phyloP scores from a whole-genome alignment of 1,140 invertebrate species.

The Harpegnathos saltator region DNA sequence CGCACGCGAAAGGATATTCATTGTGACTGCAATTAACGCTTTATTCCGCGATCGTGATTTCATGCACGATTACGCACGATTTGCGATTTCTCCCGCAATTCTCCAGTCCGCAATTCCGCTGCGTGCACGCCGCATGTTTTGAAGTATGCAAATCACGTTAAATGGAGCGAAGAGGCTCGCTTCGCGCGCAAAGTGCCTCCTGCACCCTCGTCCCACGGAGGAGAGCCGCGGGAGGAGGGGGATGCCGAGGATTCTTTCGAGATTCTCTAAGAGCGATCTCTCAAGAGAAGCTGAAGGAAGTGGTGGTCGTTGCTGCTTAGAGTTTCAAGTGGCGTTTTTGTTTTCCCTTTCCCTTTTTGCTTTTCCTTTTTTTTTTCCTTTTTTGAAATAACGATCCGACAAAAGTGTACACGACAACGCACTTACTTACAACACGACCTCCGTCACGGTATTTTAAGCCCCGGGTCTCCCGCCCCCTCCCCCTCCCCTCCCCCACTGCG shows the following conservation, averaged over 20 bases:
- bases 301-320: slow-evolving; percentile 1
- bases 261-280: background rate
- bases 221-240: background rate
- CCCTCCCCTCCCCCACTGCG: too few species aligned
- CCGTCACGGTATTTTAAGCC: slow-evolving; percentile 30
- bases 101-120: too few species aligned
- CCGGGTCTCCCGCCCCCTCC: too few species aligned
- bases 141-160: slow-evolving; percentile 17
- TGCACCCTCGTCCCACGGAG: background rate
- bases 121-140: slow-evolving; percentile 8
- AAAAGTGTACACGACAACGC: slow-evolving; percentile 36
- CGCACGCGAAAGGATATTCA: background rate
- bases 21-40: slow-evolving; percentile 5
- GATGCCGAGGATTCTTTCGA: background rate
- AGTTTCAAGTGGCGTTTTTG: slow-evolving; percentile 12
- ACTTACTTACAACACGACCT: slow-evolving; percentile 21
- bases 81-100: background rate
- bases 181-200: background rate
- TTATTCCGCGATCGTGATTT: background rate
- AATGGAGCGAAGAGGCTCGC: background rate
- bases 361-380: background rate
- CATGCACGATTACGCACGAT: background rate
- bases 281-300: slow-evolving; percentile 6
- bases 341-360: too few species aligned
- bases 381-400: slow-evolving; percentile 35